These are phyloP conservation scores for Turritopsis rubra DNA, from an alignment of 30 jellyfish, hydroid and myxozoan species.

Conservation along the genomic window DNA sequence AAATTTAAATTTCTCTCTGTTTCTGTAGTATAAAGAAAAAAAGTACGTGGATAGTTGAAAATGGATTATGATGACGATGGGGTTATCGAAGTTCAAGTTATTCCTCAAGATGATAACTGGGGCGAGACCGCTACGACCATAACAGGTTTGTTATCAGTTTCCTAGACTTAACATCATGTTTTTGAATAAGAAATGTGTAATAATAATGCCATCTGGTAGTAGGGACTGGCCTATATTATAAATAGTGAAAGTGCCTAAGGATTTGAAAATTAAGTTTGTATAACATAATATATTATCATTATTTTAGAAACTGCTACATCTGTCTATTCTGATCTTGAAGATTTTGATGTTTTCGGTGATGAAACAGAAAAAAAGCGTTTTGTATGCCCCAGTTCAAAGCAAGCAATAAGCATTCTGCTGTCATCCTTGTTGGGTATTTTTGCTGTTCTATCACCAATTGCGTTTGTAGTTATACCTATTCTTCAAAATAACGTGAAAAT, in stretches of 20 bases:
- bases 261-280: not conserved
- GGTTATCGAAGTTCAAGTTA: constrained; percentile 95
- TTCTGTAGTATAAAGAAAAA: not conserved
- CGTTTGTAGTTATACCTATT: constrained; percentile 69
- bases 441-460: constrained; percentile 88
- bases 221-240: too few species aligned
- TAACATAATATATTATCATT: not conserved
- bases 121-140: constrained; percentile 97
- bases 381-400: constrained; percentile 72
- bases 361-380: constrained; percentile 53
- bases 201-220: too few species aligned
- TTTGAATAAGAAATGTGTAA: too few species aligned
- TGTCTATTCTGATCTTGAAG: constrained; percentile 82
- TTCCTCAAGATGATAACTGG: constrained; percentile 99
- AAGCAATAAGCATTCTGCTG: constrained; percentile 49
- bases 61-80: constrained; percentile 96
- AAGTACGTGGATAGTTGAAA: not conserved
- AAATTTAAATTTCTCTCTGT: too few species aligned
- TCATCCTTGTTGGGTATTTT: constrained; percentile 64
- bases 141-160: constrained; percentile 37
- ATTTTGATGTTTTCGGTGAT: constrained; percentile 45
- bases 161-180: too few species aligned
- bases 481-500: not conserved
- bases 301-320: constrained; percentile 91
- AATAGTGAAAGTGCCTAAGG: too few species aligned